phyloP scores from a whole-genome alignment of 2,797 vertebrate species.

The Pseudochirops corinnae region DNA sequence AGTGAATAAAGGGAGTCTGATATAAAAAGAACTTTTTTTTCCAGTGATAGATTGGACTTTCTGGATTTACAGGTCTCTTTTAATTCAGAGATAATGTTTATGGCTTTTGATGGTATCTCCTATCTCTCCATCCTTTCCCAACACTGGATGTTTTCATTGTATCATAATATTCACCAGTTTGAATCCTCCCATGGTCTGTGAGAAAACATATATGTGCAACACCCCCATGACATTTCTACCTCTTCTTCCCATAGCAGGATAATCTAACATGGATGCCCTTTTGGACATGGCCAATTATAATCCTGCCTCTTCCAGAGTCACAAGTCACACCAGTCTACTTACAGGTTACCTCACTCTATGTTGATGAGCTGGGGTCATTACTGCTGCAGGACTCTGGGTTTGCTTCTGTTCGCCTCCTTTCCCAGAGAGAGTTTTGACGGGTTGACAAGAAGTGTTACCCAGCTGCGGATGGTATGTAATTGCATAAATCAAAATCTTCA shows the following conservation, averaged over 20 bases:
- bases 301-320: neutral
- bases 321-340: neutral
- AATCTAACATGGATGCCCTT: neutral
- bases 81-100: neutral
- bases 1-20: neutral
- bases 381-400: slow-evolving; percentile 49
- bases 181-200: neutral
- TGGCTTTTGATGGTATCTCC: neutral
- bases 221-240: neutral
- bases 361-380: slow-evolving; percentile 4
- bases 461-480: slow-evolving; percentile 61
- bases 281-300: neutral
- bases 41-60: neutral
- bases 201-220: neutral
- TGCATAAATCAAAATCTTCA: slow-evolving; percentile 60
- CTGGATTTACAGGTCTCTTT: neutral
- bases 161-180: neutral
- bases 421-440: slow-evolving; percentile 61
- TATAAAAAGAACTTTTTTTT: neutral
- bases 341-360: neutral
- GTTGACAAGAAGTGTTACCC: slow-evolving; percentile 67
- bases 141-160: neutral
- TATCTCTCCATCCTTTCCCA: neutral
- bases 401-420: slow-evolving; percentile 62
- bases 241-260: neutral